Evolutionary conservation across 1,140 invertebrate species (phyloP).

Genomic region (Muscidifurax raptorellus): DNA sequence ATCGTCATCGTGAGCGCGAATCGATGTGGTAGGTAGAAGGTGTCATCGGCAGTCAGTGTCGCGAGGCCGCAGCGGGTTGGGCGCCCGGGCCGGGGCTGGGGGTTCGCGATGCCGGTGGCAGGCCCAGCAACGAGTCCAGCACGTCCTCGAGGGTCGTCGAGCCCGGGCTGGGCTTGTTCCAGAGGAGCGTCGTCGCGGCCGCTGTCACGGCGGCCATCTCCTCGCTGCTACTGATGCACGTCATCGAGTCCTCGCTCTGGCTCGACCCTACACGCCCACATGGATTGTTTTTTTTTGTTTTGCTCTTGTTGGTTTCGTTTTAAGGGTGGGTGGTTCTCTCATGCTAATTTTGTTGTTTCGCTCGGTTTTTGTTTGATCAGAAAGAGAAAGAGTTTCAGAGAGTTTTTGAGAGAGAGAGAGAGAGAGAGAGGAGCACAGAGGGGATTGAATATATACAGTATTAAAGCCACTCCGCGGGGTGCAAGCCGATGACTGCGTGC

Average conservation of each 20-base stretch:
- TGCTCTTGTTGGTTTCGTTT: neutral
- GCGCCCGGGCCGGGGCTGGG: constrained; percentile 79
- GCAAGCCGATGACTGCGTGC: constrained; percentile 34
- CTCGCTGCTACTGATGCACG: neutral
- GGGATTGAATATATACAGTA: too few relatives aligned
- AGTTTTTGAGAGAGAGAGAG: neutral
- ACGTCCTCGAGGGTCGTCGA: constrained; percentile 95
- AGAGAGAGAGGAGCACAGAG: neutral
- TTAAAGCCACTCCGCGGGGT: neutral
- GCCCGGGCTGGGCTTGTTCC: constrained; percentile 80
- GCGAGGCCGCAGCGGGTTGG: constrained; percentile 58
- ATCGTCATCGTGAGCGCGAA: neutral
- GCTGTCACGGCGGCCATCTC: constrained; percentile 64
- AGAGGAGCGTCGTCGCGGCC: constrained; percentile 70
- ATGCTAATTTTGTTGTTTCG: constrained; percentile 11
- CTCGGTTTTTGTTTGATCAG: neutral
- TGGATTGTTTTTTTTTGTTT: constrained; percentile 49
- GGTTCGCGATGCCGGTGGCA: constrained; percentile 83
- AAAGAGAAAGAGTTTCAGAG: neutral
- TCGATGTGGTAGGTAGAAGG: neutral
- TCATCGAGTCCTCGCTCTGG: constrained; percentile 64
- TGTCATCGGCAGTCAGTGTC: constrained; percentile 18
- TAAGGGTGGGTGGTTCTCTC: neutral
- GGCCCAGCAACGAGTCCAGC: constrained; percentile 90
- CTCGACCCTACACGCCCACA: constrained; percentile 64